phyloP scores from a whole-genome alignment of 2,113 vertebrate species.

The Chiloscyllium plagiosum region DNA sequence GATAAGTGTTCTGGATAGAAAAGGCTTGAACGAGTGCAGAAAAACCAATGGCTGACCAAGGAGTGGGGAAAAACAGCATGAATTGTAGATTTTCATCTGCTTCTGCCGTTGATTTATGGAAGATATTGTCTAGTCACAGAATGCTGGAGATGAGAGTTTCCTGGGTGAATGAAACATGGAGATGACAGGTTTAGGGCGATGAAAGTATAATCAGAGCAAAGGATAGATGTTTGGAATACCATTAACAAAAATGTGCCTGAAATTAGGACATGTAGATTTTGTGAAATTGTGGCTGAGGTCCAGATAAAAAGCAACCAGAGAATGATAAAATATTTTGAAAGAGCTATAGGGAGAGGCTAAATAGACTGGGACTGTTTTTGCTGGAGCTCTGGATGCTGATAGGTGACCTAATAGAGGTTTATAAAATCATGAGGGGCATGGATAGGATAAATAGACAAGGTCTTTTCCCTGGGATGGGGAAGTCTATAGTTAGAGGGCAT shows the following conservation, averaged over 20 bases:
- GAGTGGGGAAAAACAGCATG: background rate
- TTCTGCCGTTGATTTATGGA: background rate
- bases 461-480: too few relatives aligned
- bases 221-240: background rate
- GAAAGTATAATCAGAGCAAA: background rate
- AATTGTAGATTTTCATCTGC: background rate
- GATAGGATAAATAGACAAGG: too few relatives aligned
- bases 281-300: background rate
- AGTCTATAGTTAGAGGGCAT: too few relatives aligned
- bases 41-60: background rate
- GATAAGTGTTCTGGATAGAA: background rate
- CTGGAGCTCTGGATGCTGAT: too few relatives aligned
- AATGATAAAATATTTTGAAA: background rate
- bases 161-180: background rate
- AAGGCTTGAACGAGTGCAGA: background rate
- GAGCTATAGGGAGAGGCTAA: background rate
- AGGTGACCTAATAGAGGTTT: too few relatives aligned
- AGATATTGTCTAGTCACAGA: background rate
- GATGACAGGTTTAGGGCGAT: background rate
- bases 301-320: background rate
- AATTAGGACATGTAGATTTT: background rate
- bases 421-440: too few relatives aligned
- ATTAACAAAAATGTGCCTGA: background rate
- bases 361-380: too few relatives aligned
- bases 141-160: background rate